Evolutionary conservation across 1,140 invertebrate species (phyloP).

Genomic region (Colletes latitarsis): DNA sequence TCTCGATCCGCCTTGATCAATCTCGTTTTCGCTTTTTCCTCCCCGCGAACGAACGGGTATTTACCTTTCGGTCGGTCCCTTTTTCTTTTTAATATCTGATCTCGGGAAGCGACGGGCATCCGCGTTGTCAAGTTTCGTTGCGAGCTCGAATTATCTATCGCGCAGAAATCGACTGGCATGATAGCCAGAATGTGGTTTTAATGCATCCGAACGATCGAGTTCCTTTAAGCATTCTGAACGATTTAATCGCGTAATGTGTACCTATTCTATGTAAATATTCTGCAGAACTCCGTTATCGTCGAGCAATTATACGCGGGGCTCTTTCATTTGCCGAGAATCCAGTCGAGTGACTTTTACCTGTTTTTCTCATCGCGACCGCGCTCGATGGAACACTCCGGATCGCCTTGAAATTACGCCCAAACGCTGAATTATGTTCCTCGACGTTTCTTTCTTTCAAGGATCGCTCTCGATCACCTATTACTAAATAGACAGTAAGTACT

Average conservation of each 20-base stretch:
- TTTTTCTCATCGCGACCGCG: not conserved
- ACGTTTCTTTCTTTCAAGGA: no score
- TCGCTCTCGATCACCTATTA: no score
- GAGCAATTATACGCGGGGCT: not conserved
- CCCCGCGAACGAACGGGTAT: not conserved
- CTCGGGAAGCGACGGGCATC: no score
- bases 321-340: slow-evolving; percentile 13
- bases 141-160: not conserved
- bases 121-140: no score
- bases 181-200: not conserved
- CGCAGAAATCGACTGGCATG: not conserved
- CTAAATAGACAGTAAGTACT: no score
- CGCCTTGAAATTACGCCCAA: slow-evolving; percentile 9
- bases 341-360: slow-evolving; percentile 16
- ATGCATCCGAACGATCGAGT: not conserved
- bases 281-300: not conserved
- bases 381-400: not conserved
- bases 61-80: not conserved
- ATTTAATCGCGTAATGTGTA: not conserved
- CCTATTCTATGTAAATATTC: slow-evolving; percentile 1
- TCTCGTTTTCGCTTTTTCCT: not conserved
- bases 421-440: not conserved
- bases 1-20: not conserved
- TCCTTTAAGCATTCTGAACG: not conserved
- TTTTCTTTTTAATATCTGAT: not conserved